These are phyloP conservation scores for Novumbra hubbsi DNA, from an alignment of 2,797 vertebrate genomes.

Conservation along the genomic window DNA sequence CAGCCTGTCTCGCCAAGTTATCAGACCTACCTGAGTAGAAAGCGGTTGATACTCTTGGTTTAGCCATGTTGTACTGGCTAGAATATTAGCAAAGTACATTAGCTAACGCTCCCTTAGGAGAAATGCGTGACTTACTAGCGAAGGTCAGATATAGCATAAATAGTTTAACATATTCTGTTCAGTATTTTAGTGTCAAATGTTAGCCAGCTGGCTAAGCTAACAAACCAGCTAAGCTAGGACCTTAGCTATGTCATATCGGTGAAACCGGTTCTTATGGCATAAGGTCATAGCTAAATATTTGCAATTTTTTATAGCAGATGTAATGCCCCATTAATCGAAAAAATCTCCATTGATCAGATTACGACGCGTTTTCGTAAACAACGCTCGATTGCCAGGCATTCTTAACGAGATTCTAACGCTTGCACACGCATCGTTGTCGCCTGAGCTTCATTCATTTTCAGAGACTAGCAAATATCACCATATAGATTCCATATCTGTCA, in stretches of 20 bases:
- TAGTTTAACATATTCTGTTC: too few species aligned
- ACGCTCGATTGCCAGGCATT: slow-evolving; percentile 1
- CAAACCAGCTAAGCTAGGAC: neutral
- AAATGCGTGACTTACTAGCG: too few species aligned
- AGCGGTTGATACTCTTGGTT: neutral
- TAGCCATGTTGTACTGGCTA: neutral
- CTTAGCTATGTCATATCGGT: neutral
- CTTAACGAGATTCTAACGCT: slow-evolving; percentile 16
- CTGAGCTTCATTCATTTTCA: neutral
- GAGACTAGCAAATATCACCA: neutral
- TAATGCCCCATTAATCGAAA: neutral
- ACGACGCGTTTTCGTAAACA: neutral
- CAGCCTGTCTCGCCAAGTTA: neutral
- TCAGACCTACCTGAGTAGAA: neutral
- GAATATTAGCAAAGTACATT: neutral
- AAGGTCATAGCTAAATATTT: neutral
- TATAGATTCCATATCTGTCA: neutral
- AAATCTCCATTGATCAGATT: neutral
- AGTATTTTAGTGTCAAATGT: neutral
- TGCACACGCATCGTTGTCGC: neutral
- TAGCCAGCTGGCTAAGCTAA: neutral
- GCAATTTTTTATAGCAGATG: neutral
- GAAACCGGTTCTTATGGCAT: neutral
- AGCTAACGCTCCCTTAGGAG: neutral
- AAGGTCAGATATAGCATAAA: too few species aligned